Evolutionary conservation across 2,888 invertebrate species (phyloP).

Genomic region (Chydorus sphaericus): DNA sequence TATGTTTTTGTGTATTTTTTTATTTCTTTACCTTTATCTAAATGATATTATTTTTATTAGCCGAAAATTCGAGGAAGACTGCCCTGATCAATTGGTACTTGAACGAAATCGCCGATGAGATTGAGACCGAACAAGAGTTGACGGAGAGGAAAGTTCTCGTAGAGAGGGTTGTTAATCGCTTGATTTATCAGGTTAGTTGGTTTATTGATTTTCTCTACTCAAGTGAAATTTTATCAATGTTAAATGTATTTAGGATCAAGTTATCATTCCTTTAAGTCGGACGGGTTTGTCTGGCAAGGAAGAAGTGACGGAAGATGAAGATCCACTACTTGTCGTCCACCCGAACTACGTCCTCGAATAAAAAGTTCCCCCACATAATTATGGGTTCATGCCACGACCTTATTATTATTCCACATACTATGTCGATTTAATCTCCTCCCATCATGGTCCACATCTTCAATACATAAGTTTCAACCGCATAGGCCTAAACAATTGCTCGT

Average conservation of each 20-base stretch:
- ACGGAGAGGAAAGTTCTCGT: slow-evolving; percentile 73
- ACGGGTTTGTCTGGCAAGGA: slow-evolving; percentile 38
- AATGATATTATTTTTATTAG: background rate
- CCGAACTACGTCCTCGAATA: slow-evolving; percentile 79
- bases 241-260: slow-evolving; percentile 49
- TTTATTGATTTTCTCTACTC: background rate
- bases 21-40: background rate
- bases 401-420: background rate
- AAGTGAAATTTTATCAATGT: slow-evolving; percentile 11
- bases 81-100: slow-evolving; percentile 89
- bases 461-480: too few relatives aligned
- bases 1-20: slow-evolving; percentile 11
- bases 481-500: too few relatives aligned
- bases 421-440: too few relatives aligned
- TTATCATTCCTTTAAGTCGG: slow-evolving; percentile 57
- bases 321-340: slow-evolving; percentile 83
- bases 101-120: slow-evolving; percentile 66
- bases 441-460: too few relatives aligned
- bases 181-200: slow-evolving; percentile 54
- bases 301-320: slow-evolving; percentile 44
- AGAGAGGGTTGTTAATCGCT: slow-evolving; percentile 84
- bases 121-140: slow-evolving; percentile 82
- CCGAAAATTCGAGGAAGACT: slow-evolving; percentile 35
- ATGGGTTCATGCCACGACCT: background rate
- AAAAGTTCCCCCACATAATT: background rate